Conservation (phyloP, 2,888 invertebrate species). For the Drosophila eohydei region DNA sequence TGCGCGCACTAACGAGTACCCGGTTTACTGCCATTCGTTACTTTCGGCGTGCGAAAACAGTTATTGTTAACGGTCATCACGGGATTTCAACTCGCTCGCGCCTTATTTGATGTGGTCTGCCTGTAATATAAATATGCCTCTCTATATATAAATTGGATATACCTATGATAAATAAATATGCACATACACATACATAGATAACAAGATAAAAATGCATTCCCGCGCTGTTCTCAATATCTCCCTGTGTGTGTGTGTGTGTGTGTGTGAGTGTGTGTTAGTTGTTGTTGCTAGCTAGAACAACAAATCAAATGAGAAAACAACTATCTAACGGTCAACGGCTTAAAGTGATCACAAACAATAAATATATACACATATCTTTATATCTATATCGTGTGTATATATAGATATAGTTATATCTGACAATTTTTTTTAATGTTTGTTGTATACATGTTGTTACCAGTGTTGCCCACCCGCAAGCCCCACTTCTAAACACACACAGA, state of each 20-base stretch:
- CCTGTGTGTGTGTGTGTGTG: conserved; percentile 7
- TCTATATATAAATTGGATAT: conserved; percentile 21
- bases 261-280: conserved; percentile 13
- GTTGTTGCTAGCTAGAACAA: conserved; percentile 14
- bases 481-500: conserved; percentile 3
- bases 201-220: conserved; percentile 28
- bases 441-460: conserved; percentile 17
- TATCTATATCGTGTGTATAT: not conserved
- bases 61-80: conserved; percentile 33
- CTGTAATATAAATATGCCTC: conserved; percentile 39
- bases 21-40: conserved; percentile 33
- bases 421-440: conserved; percentile 15
- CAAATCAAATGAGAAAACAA: conserved; percentile 4
- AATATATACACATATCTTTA: not conserved
- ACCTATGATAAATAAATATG: conserved; percentile 12
- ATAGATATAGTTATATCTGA: not conserved
- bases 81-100: conserved; percentile 35
- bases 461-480: not conserved
- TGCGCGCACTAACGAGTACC: conserved; percentile 31
- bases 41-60: conserved; percentile 20
- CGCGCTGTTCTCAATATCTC: conserved; percentile 18
- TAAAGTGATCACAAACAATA: conserved; percentile 21
- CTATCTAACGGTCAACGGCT: conserved; percentile 18
- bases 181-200: conserved; percentile 13
- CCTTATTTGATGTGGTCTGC: conserved; percentile 47